A percentile compares a stretch with the other conserved stretches of the same genome.
Evolutionary conservation across 2,113 vertebrate species (phyloP).

Genomic region (Casuarius casuarius): DNA sequence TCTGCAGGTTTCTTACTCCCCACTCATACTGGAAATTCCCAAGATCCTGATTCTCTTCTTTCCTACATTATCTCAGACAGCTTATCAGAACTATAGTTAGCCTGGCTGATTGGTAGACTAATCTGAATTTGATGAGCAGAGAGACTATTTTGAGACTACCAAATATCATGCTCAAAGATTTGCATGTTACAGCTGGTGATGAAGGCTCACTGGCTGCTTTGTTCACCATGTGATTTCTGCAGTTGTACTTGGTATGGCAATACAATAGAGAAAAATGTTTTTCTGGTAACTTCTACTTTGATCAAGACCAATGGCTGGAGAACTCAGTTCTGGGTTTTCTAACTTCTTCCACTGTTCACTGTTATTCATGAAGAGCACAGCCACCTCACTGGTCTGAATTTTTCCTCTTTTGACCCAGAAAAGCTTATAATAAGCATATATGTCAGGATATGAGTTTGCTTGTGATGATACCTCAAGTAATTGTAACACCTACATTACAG

Average conservation of each 20-base stretch:
- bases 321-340: not conserved
- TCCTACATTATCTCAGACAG: not conserved
- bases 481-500: not conserved
- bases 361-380: not conserved
- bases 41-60: not conserved
- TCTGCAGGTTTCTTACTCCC: not conserved
- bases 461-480: not conserved
- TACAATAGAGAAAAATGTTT: not conserved
- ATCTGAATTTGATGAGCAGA: not conserved
- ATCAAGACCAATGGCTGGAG: not conserved
- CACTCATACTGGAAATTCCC: not conserved
- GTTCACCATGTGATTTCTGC: not conserved
- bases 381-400: not conserved
- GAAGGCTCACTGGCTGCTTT: not conserved
- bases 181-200: not conserved
- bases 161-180: not conserved
- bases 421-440: not conserved
- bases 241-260: not conserved
- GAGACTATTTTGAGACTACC: not conserved
- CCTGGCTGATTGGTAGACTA: not conserved
- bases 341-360: not conserved
- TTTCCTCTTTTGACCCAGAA: not conserved
- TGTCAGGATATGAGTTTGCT: not conserved
- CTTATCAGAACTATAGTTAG: not conserved
- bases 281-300: not conserved